Evolutionary conservation across 2,888 invertebrate genomes (phyloP), one percentile per base, ranked within the genome.

Genomic region (Geophilus truncorum): DNA sequence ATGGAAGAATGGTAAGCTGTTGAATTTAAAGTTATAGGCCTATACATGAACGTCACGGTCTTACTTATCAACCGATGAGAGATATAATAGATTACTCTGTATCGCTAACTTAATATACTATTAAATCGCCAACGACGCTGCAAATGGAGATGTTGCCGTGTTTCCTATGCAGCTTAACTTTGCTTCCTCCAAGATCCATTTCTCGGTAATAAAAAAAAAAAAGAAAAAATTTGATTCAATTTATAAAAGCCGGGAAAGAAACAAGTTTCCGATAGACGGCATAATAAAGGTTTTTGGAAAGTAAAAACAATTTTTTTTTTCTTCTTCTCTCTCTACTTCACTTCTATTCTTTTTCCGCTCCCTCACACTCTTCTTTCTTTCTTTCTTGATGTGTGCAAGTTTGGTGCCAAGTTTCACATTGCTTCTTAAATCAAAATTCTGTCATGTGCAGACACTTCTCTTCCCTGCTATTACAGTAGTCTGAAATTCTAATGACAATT

Each of bases 1-100:
- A 70, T 70, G 70, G 70, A 70, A 70, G 70, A 70, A 70, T 70
- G 70, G 70, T 70, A 70, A 70, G 70, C 70, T 70, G 70, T 70
- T 70, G 70, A 70, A 70, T 70, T 70, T 70, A 70, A 70, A 70
- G 70, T 70, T 70, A 70, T 70, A 70, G 70, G 70, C 25, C 70
- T 25, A 70, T 70, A 25, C 12, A 70, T 70, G 70, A n/a, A 25
- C 28, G 28, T 28, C 25, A 28, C 70, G 25, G 70, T 70, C 70
- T 70, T 70, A 70, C 15, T 70, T 70, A 70, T 70, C 70, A 70
- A 70, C 10, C 28, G 70, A 70, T 70, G 28, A 12, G 70, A 70
- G 70, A 70, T n/a, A n/a, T 23, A 70, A 70, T 70, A 70, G 70
- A 70, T 70, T 70, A 70, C 4, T n/a, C 18, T 51, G 51, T n/a